Conservation (phyloP, 2,113 vertebrate genomes). For the Sterrhoptilus dennistouni region DNA sequence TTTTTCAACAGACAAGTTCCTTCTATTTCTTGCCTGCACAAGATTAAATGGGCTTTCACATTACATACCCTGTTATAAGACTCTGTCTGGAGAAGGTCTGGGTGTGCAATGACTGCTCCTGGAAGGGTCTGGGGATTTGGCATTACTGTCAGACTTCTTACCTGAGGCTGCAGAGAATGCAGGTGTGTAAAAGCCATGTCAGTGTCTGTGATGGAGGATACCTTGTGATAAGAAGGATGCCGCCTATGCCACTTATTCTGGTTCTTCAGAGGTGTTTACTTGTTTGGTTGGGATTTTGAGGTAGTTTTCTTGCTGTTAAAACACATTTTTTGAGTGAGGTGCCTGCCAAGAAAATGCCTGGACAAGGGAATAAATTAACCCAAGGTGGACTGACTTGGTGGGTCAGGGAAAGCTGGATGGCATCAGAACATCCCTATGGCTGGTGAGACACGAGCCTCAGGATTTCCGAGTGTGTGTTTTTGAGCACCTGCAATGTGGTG, state of each 20-base stretch:
- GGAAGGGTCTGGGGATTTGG: not conserved
- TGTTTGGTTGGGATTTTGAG: not conserved
- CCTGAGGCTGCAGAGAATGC: not conserved
- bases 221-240: not conserved
- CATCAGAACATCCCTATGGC: not conserved
- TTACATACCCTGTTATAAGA: not conserved
- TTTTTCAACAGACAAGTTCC: not conserved
- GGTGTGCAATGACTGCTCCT: not conserved
- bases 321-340: not conserved
- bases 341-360: not conserved
- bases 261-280: not conserved
- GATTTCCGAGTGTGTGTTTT: not conserved
- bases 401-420: not conserved
- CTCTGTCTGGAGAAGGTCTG: not conserved
- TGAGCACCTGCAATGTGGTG: not conserved
- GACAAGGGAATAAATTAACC: not conserved
- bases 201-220: not conserved
- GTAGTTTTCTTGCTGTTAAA: not conserved
- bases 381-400: not conserved
- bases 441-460: not conserved
- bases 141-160: not conserved
- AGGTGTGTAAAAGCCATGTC: not conserved
- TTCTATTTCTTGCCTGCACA: slow-evolving; percentile 38
- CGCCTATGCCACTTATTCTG: not conserved
- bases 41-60: not conserved